Evolutionary conservation across 2,113 vertebrate genomes (phyloP).

Genomic region (Tiliqua scincoides): DNA sequence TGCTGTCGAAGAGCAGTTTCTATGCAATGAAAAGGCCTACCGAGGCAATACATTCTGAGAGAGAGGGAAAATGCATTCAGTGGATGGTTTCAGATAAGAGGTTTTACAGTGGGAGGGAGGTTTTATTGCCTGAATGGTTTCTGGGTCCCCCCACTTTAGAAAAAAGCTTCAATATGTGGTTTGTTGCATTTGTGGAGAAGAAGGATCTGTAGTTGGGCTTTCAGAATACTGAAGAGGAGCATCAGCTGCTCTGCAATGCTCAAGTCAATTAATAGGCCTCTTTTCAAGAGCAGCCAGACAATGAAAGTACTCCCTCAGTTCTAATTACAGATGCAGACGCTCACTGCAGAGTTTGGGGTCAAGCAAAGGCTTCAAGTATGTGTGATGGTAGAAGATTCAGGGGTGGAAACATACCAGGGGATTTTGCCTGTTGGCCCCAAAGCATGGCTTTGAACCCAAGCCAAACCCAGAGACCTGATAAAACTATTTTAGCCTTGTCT

Average conservation of each 20-base stretch:
- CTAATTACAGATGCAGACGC: neutral
- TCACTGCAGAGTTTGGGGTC: neutral
- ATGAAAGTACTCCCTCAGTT: conserved; percentile 29
- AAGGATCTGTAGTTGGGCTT: neutral
- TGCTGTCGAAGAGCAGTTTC: neutral
- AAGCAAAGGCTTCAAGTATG: neutral
- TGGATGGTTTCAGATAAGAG: neutral
- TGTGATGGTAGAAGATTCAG: neutral
- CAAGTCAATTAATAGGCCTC: conserved; percentile 11
- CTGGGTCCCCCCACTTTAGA: neutral
- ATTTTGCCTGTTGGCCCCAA: too few relatives aligned
- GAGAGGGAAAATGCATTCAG: neutral
- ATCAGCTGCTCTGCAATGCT: conserved; percentile 1
- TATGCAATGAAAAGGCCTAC: neutral
- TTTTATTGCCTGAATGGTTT: neutral
- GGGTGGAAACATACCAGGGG: too few relatives aligned
- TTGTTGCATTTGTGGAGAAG: neutral
- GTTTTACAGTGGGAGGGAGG: neutral
- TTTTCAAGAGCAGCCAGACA: conserved; percentile 24
- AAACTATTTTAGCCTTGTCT: neutral
- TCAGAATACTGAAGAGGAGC: conserved; percentile 15
- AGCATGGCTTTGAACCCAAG: too few relatives aligned
- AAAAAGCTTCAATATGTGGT: neutral
- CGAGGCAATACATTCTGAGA: neutral
- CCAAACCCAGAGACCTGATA: too few relatives aligned